Evolutionary conservation across 2,797 vertebrate species (phyloP), one percentile per base, ranked within the genome.

Genomic region (Eulemur coronatus): DNA sequence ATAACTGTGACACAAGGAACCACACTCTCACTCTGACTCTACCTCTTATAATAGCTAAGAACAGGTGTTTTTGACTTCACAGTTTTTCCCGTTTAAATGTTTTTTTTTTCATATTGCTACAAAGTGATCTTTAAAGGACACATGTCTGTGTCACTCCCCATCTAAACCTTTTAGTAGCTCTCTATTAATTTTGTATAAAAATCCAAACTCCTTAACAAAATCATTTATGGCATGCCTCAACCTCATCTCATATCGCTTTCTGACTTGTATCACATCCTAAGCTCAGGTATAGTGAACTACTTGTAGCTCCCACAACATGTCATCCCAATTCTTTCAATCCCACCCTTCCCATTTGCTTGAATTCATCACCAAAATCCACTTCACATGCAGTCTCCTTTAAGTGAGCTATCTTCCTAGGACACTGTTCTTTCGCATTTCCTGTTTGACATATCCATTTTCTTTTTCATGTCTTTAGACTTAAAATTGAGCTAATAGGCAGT

Each of bases 181-280:
- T 82, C 33, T 84, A 73, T 72, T 89, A 92, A 72, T 92, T 96
- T 78, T 50, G 48, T 13, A 18, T 50, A 48, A 46, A 92, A 84
- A 33, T 84, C 26, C 13, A 30, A 84, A 84, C 15, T 38, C 75
- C 52, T 92, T 70, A 82, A 18, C 13, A 43, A 70, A 18, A 38
- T 8, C 20, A 76, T 67, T n/a, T 43, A 70, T 82, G 88, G 24
- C 46, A 52, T 81, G 59, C 9, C 6, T n/a, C 22, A 84, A 24
- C 22, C 24, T 69, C 4, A 55, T 26, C 10, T 79, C 46, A 55
- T 41, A 65, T 79, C 15, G 48, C 28, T 63, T 46, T 78, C 12
- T 12, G 65, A 35, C 70, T 72, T 72, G 52, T 18, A 90, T 61
- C 59, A 80, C 38, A 46, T 35, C n/a, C 33, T 59, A 81, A 33